phyloP scores from a whole-genome alignment of 2,888 invertebrate genomes.

The Aphidius colemani region DNA sequence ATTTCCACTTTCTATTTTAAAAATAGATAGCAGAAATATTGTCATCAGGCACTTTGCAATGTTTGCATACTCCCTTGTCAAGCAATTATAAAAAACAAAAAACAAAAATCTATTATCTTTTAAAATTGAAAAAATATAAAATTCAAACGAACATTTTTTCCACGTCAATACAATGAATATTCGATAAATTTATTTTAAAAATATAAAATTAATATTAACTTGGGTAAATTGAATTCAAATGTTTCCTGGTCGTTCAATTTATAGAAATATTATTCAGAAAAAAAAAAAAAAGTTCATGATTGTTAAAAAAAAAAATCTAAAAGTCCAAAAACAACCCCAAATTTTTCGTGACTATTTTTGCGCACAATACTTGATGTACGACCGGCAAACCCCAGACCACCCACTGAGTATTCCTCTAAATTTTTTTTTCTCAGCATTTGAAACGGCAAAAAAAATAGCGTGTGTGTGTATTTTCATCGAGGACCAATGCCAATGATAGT shows the following conservation, averaged over 20 bases:
- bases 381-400: slow-evolving; percentile 36
- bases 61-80: slow-evolving; percentile 16
- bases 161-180: too few relatives aligned
- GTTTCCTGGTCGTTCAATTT: neutral
- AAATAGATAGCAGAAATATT: neutral
- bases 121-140: too few relatives aligned
- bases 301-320: too few relatives aligned
- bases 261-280: slow-evolving; percentile 2
- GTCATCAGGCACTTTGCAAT: slow-evolving; percentile 24
- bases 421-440: slow-evolving; percentile 27
- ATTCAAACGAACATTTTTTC: too few relatives aligned
- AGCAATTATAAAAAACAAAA: too few relatives aligned
- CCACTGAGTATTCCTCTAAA: slow-evolving; percentile 39
- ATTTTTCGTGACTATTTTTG: slow-evolving; percentile 1
- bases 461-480: slow-evolving; percentile 26
- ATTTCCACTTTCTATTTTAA: too few relatives aligned
- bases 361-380: slow-evolving; percentile 12
- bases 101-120: too few relatives aligned
- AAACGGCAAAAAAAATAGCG: slow-evolving; percentile 21
- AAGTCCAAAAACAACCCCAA: neutral
- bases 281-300: neutral
- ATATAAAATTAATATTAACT: neutral
- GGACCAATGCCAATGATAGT: slow-evolving; percentile 46
- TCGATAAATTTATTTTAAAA: too few relatives aligned
- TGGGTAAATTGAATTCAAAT: neutral